Evolutionary conservation across 2,888 invertebrate species (phyloP), one percentile per base, ranked within the genome.

Genomic region (Cephalotes varians): DNA sequence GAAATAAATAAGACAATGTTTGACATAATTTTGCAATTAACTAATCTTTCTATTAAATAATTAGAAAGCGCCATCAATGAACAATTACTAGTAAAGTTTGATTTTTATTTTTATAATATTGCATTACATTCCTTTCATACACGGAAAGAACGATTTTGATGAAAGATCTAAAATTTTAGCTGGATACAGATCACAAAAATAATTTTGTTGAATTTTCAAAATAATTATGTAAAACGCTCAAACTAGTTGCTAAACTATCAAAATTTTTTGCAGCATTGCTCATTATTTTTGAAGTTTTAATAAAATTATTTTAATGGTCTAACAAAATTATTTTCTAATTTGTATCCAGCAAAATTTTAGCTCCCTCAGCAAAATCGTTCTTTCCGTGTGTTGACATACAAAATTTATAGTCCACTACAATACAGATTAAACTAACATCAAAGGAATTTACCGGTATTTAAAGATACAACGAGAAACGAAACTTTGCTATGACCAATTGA

Each of bases 401-500:
- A 62, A 62, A 62, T 37, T 62, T 25, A 9, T n/a, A 69, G 4
- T 47, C 9, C 2, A 65, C 18, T 40, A 28, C 28, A 40, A 40
- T 31, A 28, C 9, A 51, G 40, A 67, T 77, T 67, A 77, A 77
- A 65, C 37, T 54, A 65, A 28, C 15, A 28, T 28, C 15, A 25
- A 25, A 21, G 21, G 12, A 15, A 47, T 21, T 34, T 28, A 67
- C 28, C 12, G 12, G 6, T 10, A 51, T 1, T 62, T n/a, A 37
- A 82, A 65, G 37, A 40, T 28, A 51, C 73, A 71, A 21, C 10
- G 28, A 6, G 15, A 21, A 60, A 51, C 34, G n/a, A 58, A 76
- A 10, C 18, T 28, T 58, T 25, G 21, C 25, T 47, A 25, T 25
- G 9, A 12, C 15, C 34, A 31, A 54, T 6, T 40, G 25, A 58